phyloP scores from a whole-genome alignment of 2,113 vertebrate species.

The Boulengeromyrus knoepffleri region DNA sequence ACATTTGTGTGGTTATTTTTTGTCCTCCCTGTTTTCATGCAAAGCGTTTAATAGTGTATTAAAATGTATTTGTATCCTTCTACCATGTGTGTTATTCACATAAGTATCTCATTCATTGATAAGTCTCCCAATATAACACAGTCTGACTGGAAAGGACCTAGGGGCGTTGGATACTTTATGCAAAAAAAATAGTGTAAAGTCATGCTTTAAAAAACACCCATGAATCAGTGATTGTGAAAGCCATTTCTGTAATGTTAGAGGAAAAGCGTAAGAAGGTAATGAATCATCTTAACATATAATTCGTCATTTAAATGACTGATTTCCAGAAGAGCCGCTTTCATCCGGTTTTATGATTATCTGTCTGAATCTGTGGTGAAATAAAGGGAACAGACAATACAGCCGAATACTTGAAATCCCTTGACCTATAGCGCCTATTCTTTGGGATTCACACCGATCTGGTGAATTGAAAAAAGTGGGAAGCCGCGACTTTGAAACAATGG shows the following conservation, averaged over 20 bases:
- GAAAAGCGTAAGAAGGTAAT: neutral
- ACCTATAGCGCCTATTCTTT: neutral
- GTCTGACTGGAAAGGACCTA: neutral
- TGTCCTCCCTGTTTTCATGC: neutral
- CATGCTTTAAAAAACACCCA: neutral
- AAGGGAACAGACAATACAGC: neutral
- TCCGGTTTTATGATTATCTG: neutral
- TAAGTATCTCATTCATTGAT: neutral
- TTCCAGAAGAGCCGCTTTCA: neutral
- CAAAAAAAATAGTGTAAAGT: neutral
- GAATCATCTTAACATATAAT: neutral
- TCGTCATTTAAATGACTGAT: neutral
- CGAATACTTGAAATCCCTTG: neutral
- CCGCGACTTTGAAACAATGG: slow-evolving; percentile 8
- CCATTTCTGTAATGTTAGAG: neutral
- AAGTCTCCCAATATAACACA: neutral
- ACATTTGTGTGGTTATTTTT: neutral
- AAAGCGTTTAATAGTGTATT: neutral
- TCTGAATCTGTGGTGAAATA: neutral
- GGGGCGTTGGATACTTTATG: neutral
- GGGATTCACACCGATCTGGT: neutral
- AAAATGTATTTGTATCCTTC: neutral
- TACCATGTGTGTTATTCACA: neutral
- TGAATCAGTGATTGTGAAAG: neutral
- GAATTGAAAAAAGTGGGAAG: neutral